Evolutionary conservation across 2,797 vertebrate genomes (phyloP).

Genomic region (Oreochromis grahami): DNA sequence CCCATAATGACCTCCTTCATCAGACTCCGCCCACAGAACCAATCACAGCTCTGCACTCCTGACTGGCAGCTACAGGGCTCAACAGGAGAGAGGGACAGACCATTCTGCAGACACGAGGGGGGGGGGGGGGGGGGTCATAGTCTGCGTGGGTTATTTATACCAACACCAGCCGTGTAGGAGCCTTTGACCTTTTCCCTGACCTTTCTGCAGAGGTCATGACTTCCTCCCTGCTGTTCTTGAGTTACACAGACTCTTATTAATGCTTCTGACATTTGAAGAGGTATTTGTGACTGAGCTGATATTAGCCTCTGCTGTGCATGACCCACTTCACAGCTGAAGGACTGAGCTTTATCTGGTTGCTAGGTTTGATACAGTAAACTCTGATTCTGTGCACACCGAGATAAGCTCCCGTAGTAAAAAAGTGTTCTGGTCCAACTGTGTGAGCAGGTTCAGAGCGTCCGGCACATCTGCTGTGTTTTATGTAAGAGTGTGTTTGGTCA

Average conservation of each 20-base stretch:
- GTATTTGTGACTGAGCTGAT: background rate
- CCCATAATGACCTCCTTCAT: background rate
- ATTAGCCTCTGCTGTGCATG: background rate
- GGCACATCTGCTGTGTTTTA: background rate
- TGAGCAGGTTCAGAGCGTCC: background rate
- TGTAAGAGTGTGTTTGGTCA: background rate
- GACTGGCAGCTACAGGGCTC: background rate
- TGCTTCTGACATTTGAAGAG: conserved; percentile 26
- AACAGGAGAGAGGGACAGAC: background rate
- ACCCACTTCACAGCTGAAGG: background rate
- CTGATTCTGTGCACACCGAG: fast-evolving
- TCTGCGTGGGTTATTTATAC: background rate
- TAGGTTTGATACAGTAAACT: background rate
- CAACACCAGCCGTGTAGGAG: background rate
- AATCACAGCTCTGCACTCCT: conserved; percentile 19
- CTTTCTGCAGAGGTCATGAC: conserved; percentile 26
- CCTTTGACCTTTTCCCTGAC: conserved; percentile 24
- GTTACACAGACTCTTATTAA: background rate
- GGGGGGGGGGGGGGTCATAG: background rate
- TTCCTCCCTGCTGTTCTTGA: background rate
- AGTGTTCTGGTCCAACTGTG: background rate
- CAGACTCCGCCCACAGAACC: conserved; percentile 43
- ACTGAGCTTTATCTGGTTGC: background rate
- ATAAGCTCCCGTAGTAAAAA: background rate
- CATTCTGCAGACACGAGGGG: background rate